phyloP scores from a whole-genome alignment of 2,113 vertebrate genomes.

The Mohoua ochrocephala region DNA sequence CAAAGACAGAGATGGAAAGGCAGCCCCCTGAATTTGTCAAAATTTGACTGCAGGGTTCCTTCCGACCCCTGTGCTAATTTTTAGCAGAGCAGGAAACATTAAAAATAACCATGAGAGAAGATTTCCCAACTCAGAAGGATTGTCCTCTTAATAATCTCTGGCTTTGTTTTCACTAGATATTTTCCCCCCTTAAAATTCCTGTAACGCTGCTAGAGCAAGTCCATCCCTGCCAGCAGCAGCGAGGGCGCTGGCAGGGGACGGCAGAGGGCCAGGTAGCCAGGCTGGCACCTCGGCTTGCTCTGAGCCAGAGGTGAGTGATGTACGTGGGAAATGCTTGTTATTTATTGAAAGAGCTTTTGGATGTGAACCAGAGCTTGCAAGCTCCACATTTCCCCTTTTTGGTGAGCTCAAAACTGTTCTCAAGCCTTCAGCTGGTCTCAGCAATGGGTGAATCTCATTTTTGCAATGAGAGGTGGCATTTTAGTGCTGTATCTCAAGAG shows the following conservation, averaged over 20 bases:
- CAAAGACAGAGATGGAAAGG: not conserved
- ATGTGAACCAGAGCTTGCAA: not conserved
- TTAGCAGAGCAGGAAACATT: conserved; percentile 60
- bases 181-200: not conserved
- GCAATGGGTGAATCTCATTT: not conserved
- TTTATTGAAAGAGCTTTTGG: not conserved
- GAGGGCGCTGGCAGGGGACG: not conserved
- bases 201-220: not conserved
- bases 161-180: not conserved
- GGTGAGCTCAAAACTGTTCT: not conserved
- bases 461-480: not conserved
- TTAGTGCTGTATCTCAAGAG: not conserved
- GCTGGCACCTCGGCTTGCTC: not conserved
- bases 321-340: not conserved
- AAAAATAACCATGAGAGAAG: conserved; percentile 48
- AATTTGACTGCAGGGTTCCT: conserved; percentile 46
- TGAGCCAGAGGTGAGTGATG: not conserved
- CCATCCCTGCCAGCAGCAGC: not conserved
- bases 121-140: conserved; percentile 27
- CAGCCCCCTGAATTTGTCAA: conserved; percentile 15
- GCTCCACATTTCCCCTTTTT: not conserved
- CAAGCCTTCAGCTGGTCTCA: not conserved
- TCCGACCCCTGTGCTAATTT: conserved; percentile 23
- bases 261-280: not conserved
- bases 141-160: conserved; percentile 8